These are phyloP conservation scores for Heliornis fulica DNA, from an alignment of 2,113 vertebrate genomes.

Conservation along the genomic window DNA sequence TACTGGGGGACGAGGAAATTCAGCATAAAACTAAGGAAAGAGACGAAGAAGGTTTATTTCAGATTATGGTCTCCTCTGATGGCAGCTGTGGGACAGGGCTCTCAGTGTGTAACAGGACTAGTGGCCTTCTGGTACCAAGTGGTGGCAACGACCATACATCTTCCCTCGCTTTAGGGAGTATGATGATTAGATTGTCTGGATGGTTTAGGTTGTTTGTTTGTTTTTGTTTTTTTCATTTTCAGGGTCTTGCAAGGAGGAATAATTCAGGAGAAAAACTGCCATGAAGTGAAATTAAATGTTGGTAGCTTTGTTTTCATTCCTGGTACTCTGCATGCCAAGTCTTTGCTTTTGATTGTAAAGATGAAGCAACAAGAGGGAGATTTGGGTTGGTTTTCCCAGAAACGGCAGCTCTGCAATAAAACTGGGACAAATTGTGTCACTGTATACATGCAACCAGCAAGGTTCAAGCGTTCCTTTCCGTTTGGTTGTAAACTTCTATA, in stretches of 20 bases:
- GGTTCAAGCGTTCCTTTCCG: not conserved
- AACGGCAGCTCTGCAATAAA: not conserved
- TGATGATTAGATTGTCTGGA: accelerated
- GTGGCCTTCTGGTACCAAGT: not conserved
- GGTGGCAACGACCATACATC: accelerated
- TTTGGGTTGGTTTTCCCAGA: not conserved
- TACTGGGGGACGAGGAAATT: not conserved
- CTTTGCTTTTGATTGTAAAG: not conserved
- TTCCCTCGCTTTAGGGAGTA: not conserved
- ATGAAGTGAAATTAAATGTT: not conserved
- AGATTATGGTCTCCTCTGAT: not conserved
- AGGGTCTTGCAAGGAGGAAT: not conserved
- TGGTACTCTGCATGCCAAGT: not conserved
- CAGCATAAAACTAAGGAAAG: not conserved
- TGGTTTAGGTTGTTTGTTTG: no score
- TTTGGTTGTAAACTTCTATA: slow-evolving; percentile 3
- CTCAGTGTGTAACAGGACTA: accelerated
- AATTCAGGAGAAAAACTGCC: not conserved
- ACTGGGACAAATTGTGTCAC: not conserved
- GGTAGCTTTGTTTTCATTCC: not conserved
- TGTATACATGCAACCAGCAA: not conserved
- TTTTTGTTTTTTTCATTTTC: not conserved
- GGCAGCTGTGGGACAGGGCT: no score
- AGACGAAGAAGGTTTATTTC: not conserved
- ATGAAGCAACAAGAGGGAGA: not conserved